These are phyloP conservation scores for Auanema sp. DNA, from an alignment of 2,888 invertebrate species.

Conservation along the genomic window DNA sequence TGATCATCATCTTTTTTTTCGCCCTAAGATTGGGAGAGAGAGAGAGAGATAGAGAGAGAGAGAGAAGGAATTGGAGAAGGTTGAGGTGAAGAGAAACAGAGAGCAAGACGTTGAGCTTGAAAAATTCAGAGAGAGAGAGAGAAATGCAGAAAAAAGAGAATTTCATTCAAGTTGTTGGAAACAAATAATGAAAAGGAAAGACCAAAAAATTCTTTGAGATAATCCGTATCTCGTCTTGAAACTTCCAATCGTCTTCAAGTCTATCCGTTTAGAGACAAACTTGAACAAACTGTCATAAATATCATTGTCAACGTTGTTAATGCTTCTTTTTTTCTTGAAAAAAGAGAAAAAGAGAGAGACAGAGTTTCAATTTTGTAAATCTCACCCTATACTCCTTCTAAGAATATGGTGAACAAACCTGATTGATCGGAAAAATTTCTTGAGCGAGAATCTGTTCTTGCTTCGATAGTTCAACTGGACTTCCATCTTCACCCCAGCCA, in stretches of 20 bases:
- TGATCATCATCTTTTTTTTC: background rate
- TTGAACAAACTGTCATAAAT: background rate
- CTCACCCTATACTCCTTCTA: background rate
- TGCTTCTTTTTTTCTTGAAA: conserved; percentile 3
- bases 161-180: background rate
- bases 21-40: too few relatives aligned
- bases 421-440: conserved; percentile 95
- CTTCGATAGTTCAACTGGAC: conserved; percentile 83
- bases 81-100: too few relatives aligned
- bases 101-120: too few relatives aligned
- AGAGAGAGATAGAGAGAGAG: background rate
- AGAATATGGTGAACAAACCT: conserved; percentile 24
- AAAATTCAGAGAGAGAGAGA: too few relatives aligned
- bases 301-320: background rate
- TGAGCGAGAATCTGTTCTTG: conserved; percentile 85
- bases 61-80: background rate
- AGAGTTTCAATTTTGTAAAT: conserved; percentile 1
- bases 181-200: background rate
- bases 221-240: background rate
- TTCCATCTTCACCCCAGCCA: conserved; percentile 83
- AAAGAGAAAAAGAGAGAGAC: too few relatives aligned
- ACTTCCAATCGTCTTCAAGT: too few relatives aligned
- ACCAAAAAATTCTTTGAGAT: background rate
- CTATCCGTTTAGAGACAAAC: background rate
- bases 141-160: background rate